Base-by-base conservation (phyloP, 2,888 invertebrate species). In the Plemyria rubiginata region DNA sequence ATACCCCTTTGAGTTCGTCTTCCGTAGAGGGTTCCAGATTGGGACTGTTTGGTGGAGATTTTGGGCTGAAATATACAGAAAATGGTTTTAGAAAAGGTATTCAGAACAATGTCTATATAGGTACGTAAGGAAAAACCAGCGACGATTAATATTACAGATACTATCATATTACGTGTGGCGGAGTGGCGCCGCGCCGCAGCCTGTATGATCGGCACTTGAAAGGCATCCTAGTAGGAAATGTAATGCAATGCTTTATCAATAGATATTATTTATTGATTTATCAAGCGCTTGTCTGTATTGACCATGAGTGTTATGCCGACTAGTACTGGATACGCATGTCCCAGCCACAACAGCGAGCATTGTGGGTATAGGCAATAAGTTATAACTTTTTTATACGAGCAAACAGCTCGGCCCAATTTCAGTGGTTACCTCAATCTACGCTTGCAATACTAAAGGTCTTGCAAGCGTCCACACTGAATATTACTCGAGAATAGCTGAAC, bases 21-120 rank as follows among this genome's bases (percentile, higher is more conserved):
- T 96, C 96, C 15, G 95, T 95, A 54, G 95, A 95, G 11, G 96
- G 93, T 82, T 97, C 97, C 63, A 96, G 94, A 84, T 96, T 97
- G 41, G 98, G 98, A 85, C 97, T 98, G 90, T 98, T 98, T n/a
- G 98, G 98, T 13, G 98, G 98, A 52, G 97, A 97, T 85, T 98
- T 98, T 0, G 97, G 97, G 80, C 97, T 97, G 93, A 15, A 94
- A 62, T 56, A 59, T 15, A 64, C 36, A 38, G 15, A 32, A 32
- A 1, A 49, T 40, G 8, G n/a, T 29, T 57, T 32, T 9, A 11
- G 15, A 45, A 38, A 9, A 11, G 11, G 11, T 38, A 22, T 22
- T 22, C 22, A 22, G 22, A 22, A 22, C 22, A 2, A 22, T 22
- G 22, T 22, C 22, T 22, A n/a, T n/a, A n/a, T n/a, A n/a, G n/a